A percentile compares a stretch with the other conserved stretches of the same genome.
Evolutionary conservation across 2,113 vertebrate genomes (phyloP).

Genomic region (Falco punctatus): DNA sequence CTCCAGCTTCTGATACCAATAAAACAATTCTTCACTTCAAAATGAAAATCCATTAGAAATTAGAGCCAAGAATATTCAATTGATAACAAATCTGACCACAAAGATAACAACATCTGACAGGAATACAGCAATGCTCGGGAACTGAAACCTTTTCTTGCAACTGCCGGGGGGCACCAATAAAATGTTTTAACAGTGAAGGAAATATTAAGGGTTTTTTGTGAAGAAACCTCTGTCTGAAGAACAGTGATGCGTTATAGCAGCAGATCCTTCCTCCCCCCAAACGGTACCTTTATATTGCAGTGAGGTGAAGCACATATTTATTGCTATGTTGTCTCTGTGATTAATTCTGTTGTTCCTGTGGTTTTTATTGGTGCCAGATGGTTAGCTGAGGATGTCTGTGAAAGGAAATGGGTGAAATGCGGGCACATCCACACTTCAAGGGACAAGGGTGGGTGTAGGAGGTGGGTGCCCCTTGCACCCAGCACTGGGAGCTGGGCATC

Average conservation of each 20-base stretch:
- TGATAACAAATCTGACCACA: background rate
- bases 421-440: background rate
- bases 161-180: background rate
- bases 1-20: background rate
- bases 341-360: background rate
- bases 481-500: background rate
- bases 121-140: background rate
- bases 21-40: background rate
- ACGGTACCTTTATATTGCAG: background rate
- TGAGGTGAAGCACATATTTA: background rate
- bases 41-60: background rate
- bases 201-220: background rate
- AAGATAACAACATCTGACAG: background rate
- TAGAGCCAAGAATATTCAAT: background rate
- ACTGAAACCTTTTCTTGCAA: background rate
- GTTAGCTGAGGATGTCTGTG: background rate
- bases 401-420: background rate
- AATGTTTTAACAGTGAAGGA: background rate
- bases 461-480: background rate
- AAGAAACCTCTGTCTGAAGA: background rate
- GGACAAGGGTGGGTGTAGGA: background rate
- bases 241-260: background rate
- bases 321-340: background rate
- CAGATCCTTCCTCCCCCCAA: background rate
- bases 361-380: background rate